phyloP scores from a whole-genome alignment of 2,113 vertebrate species.

The Barnardius zonarius region DNA sequence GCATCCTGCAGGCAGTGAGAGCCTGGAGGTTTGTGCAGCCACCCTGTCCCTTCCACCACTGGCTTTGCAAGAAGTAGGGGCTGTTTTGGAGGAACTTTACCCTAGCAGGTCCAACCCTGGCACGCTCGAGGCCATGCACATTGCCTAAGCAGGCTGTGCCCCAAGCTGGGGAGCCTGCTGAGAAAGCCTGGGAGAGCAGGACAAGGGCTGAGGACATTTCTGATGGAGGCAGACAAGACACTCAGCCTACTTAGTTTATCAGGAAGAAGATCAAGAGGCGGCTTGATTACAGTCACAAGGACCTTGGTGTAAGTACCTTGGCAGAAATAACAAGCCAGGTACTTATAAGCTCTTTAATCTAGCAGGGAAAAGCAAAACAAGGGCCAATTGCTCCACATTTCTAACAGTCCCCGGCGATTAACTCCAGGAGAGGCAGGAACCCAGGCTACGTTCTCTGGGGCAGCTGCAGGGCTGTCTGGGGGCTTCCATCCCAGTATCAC shows the following conservation, averaged over 20 bases:
- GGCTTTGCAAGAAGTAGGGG: background rate
- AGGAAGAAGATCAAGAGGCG: constrained; percentile 53
- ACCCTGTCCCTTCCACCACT: background rate
- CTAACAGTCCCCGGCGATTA: background rate
- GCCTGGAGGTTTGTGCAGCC: background rate
- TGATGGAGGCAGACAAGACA: constrained; percentile 5
- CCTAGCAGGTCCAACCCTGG: background rate
- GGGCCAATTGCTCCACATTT: constrained; percentile 30
- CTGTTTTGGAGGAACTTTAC: background rate
- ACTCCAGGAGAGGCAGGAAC: background rate
- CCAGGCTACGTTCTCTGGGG: background rate
- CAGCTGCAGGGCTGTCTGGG: background rate
- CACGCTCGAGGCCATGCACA: rapidly evolving
- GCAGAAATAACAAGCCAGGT: constrained; percentile 57
- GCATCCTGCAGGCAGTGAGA: background rate
- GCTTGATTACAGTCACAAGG: constrained; percentile 62
- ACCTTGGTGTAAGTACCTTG: constrained; percentile 23
- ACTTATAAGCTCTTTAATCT: constrained; percentile 59
- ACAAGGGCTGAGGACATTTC: background rate
- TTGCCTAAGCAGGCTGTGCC: background rate
- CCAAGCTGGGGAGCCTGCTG: background rate
- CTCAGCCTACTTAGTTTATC: constrained; percentile 36
- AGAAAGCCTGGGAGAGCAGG: rapidly evolving
- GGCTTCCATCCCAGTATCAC: background rate
- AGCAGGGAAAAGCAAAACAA: constrained; percentile 35